These are phyloP conservation scores for Daboia siamensis DNA, from an alignment of 2,113 vertebrate species.

Conservation along the genomic window DNA sequence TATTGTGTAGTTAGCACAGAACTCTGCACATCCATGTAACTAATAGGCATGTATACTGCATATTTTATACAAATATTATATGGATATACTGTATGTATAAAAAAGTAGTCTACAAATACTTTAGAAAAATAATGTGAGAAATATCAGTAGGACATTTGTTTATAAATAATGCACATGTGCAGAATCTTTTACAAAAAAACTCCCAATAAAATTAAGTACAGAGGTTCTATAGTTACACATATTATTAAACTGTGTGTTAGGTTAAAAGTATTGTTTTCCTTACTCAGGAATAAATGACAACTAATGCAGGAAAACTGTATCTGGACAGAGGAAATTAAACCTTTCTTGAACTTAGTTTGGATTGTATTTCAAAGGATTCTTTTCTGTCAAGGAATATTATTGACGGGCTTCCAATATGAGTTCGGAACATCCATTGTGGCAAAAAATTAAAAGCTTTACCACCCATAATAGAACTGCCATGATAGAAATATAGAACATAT, in stretches of 20 bases:
- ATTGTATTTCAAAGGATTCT: neutral
- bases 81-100: neutral
- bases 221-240: neutral
- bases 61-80: neutral
- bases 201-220: neutral
- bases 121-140: neutral
- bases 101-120: neutral
- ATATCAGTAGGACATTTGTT: neutral
- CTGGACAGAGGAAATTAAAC: neutral
- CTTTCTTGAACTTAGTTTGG: neutral
- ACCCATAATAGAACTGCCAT: neutral
- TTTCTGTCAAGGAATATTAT: neutral
- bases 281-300: neutral
- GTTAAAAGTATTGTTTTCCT: neutral
- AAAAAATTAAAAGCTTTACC: neutral
- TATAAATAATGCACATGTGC: neutral
- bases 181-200: neutral
- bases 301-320: neutral
- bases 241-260: neutral
- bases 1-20: neutral
- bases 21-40: neutral
- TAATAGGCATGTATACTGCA: neutral
- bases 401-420: neutral
- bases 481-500: neutral
- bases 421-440: neutral